Evolutionary conservation across 2,797 vertebrate genomes (phyloP), one percentile per base, ranked within the genome.

Genomic region (Alfaro cultratus): DNA sequence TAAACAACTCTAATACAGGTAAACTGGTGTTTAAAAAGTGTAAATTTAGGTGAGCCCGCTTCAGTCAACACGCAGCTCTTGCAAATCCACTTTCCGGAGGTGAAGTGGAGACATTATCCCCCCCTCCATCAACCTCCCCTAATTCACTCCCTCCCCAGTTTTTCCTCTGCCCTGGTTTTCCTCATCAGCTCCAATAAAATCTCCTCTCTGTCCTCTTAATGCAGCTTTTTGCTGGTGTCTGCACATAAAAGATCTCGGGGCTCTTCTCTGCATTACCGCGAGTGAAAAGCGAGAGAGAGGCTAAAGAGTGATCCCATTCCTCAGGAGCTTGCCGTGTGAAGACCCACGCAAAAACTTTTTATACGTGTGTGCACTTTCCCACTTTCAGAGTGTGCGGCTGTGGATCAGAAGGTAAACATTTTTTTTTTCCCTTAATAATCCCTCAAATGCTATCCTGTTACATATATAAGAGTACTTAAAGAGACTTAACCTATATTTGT

Each of bases 201-300:
- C 89, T 87, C 83, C 79, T 80, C 87, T 88, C 84, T 83, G 84
- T 92, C 90, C 88, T 81, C 76, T 81, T 92, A 94, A 93, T 93
- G 90, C 90, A 80, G 83, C 81, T 88, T 93, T 93, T 87, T 90
- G 91, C 90, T 93, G 88, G 88, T 88, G 89, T 93, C 84, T 92
- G 93, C 93, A 94, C 79, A 82, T 90, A 91, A 86, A 91, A 85
- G 86, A 91, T 92, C 92, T 94, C 86, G 87, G 80, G 87, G 92
- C 89, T 92, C 88, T 82, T 83, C 83, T 80, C 82, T 70, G 89
- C 87, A 89, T 90, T 86, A 91, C 83, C 29, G 43, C 46, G 41
- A 73, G 76, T 72, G 49, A 62, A 70, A 74, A 45, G 26, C 39
- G 53, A 55, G 62, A 41, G 76, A 45, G 53, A 47, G 60, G 57